Conservation (phyloP, 2,113 vertebrate genomes). For the Nematolebias whitei region DNA sequence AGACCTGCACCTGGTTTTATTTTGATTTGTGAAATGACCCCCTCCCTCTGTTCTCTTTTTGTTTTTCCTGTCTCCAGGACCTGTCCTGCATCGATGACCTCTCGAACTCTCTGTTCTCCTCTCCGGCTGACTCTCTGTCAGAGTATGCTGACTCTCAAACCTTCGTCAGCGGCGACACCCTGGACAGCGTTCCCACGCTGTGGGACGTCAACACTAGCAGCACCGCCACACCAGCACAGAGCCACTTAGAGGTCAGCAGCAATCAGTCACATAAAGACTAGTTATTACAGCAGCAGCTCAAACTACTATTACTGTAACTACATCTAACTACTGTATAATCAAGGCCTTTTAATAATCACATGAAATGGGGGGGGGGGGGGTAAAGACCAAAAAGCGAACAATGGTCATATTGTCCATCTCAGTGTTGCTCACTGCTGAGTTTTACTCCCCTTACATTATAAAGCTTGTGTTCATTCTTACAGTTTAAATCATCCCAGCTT, state of each 20-base stretch:
- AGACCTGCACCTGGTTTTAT: not conserved
- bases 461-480: not conserved
- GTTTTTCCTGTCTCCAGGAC: constrained; percentile 80
- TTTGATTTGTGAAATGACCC: not conserved
- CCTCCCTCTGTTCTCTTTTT: not conserved
- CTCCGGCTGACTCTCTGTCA: constrained; percentile 89
- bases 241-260: constrained; percentile 82
- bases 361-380: not conserved
- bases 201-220: constrained; percentile 89
- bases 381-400: not conserved
- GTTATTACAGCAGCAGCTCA: not conserved
- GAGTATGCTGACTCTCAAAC: constrained; percentile 86
- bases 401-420: not conserved
- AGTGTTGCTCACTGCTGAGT: not conserved
- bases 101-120: constrained; percentile 91
- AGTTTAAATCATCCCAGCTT: no score
- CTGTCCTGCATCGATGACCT: constrained; percentile 89
- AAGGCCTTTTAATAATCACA: constrained; percentile 1
- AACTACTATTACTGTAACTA: not conserved
- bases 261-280: not conserved
- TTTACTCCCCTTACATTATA: not conserved
- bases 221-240: constrained; percentile 73
- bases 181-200: constrained; percentile 87
- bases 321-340: not conserved
- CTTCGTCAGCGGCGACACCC: constrained; percentile 82